Conservation (phyloP, 2,797 vertebrate species). For the Gymnocypris eckloni region DNA sequence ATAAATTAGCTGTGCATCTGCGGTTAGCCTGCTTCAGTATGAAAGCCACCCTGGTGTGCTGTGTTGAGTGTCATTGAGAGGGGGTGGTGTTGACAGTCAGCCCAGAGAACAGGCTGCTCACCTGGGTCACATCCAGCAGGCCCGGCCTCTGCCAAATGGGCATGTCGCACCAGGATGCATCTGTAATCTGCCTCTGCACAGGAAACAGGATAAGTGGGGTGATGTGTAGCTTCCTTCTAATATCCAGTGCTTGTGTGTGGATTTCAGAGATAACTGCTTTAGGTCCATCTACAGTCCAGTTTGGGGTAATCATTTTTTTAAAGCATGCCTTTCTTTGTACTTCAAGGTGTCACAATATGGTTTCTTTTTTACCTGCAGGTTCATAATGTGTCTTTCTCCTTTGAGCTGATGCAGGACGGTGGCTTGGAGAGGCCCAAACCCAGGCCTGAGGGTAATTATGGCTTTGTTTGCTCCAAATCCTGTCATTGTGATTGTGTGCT, state of each 20-base stretch:
- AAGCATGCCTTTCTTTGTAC: background rate
- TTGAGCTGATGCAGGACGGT: constrained; percentile 98
- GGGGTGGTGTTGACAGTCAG: constrained; percentile 34
- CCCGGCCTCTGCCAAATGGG: constrained; percentile 69
- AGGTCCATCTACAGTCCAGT: constrained; percentile 16
- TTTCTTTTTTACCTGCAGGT: constrained; percentile 77
- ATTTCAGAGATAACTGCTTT: constrained; percentile 48
- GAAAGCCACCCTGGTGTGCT: constrained; percentile 16
- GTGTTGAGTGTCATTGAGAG: constrained; percentile 28
- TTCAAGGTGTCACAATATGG: background rate
- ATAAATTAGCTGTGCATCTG: constrained; percentile 47
- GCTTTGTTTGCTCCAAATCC: constrained; percentile 37
- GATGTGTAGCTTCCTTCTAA: constrained; percentile 67
- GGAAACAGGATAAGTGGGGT: constrained; percentile 76
- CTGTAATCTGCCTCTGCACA: constrained; percentile 82
- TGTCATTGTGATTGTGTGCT: background rate
- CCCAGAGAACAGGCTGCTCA: constrained; percentile 51
- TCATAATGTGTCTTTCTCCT: constrained; percentile 93
- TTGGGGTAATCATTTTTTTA: constrained; percentile 18
- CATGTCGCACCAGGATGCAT: constrained; percentile 74
- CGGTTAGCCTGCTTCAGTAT: constrained; percentile 16
- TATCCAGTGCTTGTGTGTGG: constrained; percentile 43
- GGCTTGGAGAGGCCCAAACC: constrained; percentile 96
- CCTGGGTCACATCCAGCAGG: constrained; percentile 56
- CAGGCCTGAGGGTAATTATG: constrained; percentile 88